Conservation (phyloP, 2,113 vertebrate genomes). For the Saccopteryx leptura region DNA sequence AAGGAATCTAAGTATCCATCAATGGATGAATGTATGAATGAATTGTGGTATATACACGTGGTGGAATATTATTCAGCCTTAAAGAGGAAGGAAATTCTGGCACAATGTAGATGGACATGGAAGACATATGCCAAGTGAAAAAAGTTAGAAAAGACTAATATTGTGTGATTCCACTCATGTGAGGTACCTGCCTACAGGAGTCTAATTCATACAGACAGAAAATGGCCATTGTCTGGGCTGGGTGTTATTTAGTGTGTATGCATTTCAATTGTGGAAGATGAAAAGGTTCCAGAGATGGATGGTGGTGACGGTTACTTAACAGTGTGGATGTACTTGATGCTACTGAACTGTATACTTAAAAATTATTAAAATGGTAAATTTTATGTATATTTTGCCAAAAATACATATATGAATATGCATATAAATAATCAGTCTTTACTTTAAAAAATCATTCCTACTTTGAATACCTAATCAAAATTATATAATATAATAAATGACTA, state of each 20-base stretch:
- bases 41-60: neutral
- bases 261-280: neutral
- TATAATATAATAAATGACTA: neutral
- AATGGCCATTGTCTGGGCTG: neutral
- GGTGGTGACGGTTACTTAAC: neutral
- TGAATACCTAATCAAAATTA: constrained; percentile 22
- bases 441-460: constrained; percentile 11
- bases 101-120: neutral
- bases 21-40: neutral
- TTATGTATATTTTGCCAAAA: neutral
- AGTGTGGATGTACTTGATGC: neutral
- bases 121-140: neutral
- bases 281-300: neutral
- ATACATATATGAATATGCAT: neutral
- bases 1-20: neutral
- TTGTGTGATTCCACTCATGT: neutral
- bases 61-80: neutral
- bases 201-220: constrained; percentile 20
- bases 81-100: constrained; percentile 8
- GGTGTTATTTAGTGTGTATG: neutral
- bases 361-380: neutral
- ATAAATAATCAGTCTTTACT: neutral
- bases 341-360: neutral
- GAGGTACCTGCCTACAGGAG: neutral
- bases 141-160: neutral